These are phyloP conservation scores for Busseola fusca DNA, from an alignment of 2,888 invertebrate genomes.

Conservation along the genomic window DNA sequence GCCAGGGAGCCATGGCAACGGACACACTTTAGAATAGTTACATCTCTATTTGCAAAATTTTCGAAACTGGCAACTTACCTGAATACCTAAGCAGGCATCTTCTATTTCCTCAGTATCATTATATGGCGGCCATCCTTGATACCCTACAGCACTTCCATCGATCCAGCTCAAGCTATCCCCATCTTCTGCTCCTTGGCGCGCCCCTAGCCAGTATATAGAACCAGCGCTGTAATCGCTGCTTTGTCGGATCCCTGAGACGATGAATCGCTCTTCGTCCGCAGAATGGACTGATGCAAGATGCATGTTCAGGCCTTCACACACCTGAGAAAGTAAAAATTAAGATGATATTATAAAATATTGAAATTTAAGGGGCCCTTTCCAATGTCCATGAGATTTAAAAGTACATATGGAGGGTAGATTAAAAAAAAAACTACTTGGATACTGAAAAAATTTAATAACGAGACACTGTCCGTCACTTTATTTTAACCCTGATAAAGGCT, in stretches of 20 bases:
- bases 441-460: conserved; percentile 12
- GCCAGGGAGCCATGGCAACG: not conserved
- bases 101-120: conserved; percentile 82
- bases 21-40: not conserved
- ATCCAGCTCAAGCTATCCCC: conserved; percentile 88
- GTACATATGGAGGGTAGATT: not conserved
- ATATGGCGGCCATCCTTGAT: conserved; percentile 91
- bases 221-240: conserved; percentile 92
- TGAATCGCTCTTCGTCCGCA: conserved; percentile 91
- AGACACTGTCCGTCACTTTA: conserved; percentile 28
- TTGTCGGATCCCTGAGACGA: conserved; percentile 91
- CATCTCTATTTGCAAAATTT: conserved; percentile 1
- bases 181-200: conserved; percentile 71
- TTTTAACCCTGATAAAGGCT: conserved; percentile 15
- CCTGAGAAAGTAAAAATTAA: conserved; percentile 73
- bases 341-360: not conserved
- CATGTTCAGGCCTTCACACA: conserved; percentile 92
- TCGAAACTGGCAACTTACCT: conserved; percentile 67
- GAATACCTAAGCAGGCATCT: conserved; percentile 81
- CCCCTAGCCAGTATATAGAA: conserved; percentile 93
- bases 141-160: conserved; percentile 90
- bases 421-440: not conserved
- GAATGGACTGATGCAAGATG: conserved; percentile 92
- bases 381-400: not conserved
- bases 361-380: not conserved